These are phyloP conservation scores for Actinia tenebrosa DNA, from an alignment of 64 coral and sea anemone genomes.

Conservation along the genomic window DNA sequence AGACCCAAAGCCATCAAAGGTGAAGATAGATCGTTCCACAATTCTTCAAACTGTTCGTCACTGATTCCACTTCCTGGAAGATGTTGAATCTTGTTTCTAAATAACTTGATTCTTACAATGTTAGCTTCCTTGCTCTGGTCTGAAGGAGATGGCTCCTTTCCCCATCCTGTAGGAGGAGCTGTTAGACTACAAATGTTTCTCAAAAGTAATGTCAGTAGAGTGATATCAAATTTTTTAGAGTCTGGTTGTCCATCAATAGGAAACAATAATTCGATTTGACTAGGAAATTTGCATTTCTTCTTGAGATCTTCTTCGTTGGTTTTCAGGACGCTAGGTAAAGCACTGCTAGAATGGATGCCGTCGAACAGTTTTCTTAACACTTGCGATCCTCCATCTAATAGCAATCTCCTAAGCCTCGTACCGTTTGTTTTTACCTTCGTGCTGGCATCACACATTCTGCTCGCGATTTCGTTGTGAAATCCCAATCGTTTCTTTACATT, in stretches of 20 bases:
- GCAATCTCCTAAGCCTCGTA: conserved; percentile 27
- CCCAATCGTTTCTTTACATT: too few species aligned
- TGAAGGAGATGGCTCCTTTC: background rate
- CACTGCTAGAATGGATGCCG: background rate
- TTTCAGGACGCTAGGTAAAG: background rate
- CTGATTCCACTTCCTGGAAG: background rate
- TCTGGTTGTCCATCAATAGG: background rate
- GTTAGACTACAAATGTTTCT: background rate
- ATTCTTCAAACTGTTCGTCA: conserved; percentile 13
- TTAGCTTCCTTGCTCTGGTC: conserved; percentile 22
- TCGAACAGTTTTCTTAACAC: conserved; percentile 25
- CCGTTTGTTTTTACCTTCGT: conserved; percentile 46
- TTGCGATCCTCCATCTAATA: conserved; percentile 42
- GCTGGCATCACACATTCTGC: background rate
- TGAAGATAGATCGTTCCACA: conserved; percentile 22
- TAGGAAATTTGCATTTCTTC: background rate
- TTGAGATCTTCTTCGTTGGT: background rate
- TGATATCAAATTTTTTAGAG: conserved; percentile 26
- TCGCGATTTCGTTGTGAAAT: too few species aligned
- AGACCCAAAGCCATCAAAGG: background rate
- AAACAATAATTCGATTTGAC: conserved; percentile 30
- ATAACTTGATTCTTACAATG: conserved; percentile 43
- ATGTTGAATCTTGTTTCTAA: conserved; percentile 33
- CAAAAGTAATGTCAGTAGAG: conserved; percentile 9
- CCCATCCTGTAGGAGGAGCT: background rate